phyloP scores from a whole-genome alignment of 2,888 invertebrate genomes.

The Dryomyza anilis region DNA sequence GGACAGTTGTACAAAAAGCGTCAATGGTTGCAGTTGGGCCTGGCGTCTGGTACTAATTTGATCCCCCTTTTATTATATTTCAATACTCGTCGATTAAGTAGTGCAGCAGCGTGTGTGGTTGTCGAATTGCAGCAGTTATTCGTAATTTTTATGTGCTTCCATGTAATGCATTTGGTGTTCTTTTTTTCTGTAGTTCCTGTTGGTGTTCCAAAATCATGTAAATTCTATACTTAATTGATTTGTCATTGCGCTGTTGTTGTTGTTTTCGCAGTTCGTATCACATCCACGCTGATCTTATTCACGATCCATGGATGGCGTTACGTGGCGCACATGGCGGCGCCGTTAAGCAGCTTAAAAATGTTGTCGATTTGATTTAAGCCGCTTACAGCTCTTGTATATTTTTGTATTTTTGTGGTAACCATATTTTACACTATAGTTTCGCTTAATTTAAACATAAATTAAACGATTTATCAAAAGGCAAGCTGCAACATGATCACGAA shows the following conservation, averaged over 20 bases:
- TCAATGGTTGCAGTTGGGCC: not conserved
- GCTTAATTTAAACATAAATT: slow-evolving; percentile 40
- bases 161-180: not conserved
- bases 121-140: not conserved
- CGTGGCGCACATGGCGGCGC: not conserved
- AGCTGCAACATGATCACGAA: too few species aligned
- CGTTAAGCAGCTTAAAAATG: slow-evolving; percentile 32
- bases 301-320: not conserved
- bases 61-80: not conserved
- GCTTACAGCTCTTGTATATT: not conserved
- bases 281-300: too few species aligned
- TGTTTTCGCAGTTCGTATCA: too few species aligned
- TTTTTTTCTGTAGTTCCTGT: slow-evolving; percentile 11
- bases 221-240: slow-evolving; percentile 53
- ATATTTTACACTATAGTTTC: too few species aligned
- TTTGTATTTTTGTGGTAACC: slow-evolving; percentile 30
- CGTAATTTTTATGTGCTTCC: not conserved
- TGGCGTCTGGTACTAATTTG: slow-evolving; percentile 4
- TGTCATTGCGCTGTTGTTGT: slow-evolving; percentile 39
- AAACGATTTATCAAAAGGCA: slow-evolving; percentile 40
- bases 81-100: too few species aligned
- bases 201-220: slow-evolving; percentile 39
- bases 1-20: too few species aligned
- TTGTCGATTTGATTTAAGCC: slow-evolving; percentile 18
- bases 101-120: not conserved